phyloP scores from a whole-genome alignment of 2,113 vertebrate species.

The Coptodon rendalli region DNA sequence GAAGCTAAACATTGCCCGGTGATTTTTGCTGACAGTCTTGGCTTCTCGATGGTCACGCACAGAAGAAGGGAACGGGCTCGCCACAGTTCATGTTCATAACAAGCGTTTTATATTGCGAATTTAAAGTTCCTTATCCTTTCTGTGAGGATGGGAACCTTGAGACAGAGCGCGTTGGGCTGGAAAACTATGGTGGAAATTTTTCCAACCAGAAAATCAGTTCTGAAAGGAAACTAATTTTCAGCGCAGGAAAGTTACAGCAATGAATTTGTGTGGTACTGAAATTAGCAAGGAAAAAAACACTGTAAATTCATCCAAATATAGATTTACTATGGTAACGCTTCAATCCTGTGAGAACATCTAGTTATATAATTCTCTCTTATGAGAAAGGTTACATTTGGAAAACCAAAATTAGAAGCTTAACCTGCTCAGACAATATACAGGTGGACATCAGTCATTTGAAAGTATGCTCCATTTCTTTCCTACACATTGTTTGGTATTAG shows the following conservation, averaged over 20 bases:
- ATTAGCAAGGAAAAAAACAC: not conserved
- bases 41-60: not conserved
- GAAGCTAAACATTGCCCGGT: not conserved
- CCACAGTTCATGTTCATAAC: not conserved
- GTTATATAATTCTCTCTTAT: not conserved
- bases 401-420: not conserved
- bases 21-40: not conserved
- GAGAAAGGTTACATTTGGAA: not conserved
- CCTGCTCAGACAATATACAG: not conserved
- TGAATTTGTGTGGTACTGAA: not conserved
- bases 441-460: not conserved
- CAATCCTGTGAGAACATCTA: not conserved
- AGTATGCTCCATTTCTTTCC: not conserved
- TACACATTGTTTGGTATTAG: not conserved
- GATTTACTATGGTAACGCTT: not conserved
- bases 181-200: not conserved
- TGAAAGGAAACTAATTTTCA: not conserved
- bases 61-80: not conserved
- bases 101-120: not conserved
- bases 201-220: not conserved
- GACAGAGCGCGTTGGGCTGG: not conserved
- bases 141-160: not conserved
- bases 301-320: not conserved
- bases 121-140: not conserved
- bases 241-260: not conserved